Evolutionary conservation across 1,140 invertebrate species (phyloP).

Genomic region (Procambarus virginalis): DNA sequence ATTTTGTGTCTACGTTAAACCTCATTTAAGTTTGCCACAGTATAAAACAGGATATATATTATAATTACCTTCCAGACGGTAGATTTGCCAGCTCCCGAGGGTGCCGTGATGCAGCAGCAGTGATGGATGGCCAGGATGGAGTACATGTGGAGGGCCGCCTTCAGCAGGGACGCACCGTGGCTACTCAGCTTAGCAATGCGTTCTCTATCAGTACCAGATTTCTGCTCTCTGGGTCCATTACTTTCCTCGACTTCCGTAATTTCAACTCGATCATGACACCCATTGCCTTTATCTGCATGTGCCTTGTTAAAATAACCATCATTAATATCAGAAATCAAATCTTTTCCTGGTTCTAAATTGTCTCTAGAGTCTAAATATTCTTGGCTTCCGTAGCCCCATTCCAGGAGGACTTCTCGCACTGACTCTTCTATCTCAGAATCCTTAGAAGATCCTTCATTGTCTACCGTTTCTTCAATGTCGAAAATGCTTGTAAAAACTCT

Average conservation of each 20-base stretch:
- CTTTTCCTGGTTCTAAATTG: neutral
- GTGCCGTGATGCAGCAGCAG: constrained; percentile 45
- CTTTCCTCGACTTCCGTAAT: neutral
- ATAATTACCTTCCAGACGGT: constrained; percentile 54
- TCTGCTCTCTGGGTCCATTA: neutral
- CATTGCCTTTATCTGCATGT: neutral
- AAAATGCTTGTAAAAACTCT: constrained; percentile 12
- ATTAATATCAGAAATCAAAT: neutral
- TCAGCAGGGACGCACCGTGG: constrained; percentile 29
- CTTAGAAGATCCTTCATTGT: neutral
- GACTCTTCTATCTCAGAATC: constrained; percentile 17
- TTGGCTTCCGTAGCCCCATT: constrained; percentile 30
- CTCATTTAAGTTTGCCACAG: neutral
- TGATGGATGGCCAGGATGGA: constrained; percentile 38
- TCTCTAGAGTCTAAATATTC: neutral
- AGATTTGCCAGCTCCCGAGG: constrained; percentile 47
- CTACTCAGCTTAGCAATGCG: neutral
- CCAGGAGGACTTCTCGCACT: constrained; percentile 24
- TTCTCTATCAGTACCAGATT: neutral
- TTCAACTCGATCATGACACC: neutral
- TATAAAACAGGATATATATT: neutral
- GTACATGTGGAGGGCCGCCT: constrained; percentile 29
- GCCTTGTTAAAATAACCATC: neutral
- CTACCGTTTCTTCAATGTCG: neutral
- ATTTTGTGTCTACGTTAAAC: too few relatives aligned